Evolutionary conservation across 2,888 invertebrate genomes (phyloP), one percentile per base, ranked within the genome.

Genomic region (Clivina fossor): DNA sequence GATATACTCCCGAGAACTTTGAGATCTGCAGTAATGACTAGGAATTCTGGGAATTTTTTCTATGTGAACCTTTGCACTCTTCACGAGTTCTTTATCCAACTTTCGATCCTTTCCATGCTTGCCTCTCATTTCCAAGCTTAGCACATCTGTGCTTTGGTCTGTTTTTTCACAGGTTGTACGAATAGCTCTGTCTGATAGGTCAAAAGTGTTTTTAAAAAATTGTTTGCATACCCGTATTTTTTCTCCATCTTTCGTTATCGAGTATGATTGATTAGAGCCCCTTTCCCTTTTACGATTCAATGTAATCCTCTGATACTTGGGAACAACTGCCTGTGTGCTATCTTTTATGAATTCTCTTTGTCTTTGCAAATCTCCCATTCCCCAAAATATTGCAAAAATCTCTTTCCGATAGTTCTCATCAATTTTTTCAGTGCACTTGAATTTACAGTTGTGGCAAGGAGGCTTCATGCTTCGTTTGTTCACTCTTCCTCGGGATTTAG

Each of bases 41-140:
- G 53, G 57, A 37, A 59, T 59, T 26, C 43, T 43, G 5, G 59
- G 59, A 41, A 57, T 59, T 38, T 57, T 47, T 38, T 59, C 49
- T 33, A 57, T 59, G 49, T 57, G 59, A 33, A 41, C 38, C 32
- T 32, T 47, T 53, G 53, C 54, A 22, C 33, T 54, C 11, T 58
- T 38, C 28, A 49, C 37, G 38, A 53, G 43, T 48, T 48, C 53
- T 50, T 53, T 22, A 48, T 48, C 48, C 48, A 48, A 37, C 7
- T 48, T 48, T 48, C 35, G 48, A 48, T 35, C 48, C 48, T 48
- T 48, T 48, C 35, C 48, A 48, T 48, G 48, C 48, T 48, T 48
- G 48, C 35, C 48, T 40, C 48, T 48, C 48, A 48, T 48, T 48
- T 48, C 33, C 33, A 48, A 48, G 48, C 48, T 48, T 48, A 48